Conservation (phyloP, 2,113 vertebrate species). For the Brevimyrus niger region DNA sequence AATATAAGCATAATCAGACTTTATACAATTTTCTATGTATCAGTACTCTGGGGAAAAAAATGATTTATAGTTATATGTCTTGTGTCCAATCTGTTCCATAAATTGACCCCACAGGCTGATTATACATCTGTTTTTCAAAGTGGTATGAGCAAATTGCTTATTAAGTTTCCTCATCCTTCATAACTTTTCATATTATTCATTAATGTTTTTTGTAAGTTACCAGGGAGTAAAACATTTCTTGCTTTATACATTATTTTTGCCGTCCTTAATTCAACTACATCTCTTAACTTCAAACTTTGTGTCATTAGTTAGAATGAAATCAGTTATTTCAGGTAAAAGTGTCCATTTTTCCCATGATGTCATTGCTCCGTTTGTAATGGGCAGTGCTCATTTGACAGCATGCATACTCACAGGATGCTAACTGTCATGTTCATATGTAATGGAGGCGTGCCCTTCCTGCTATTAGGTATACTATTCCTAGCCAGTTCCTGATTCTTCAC, state of each 20-base stretch:
- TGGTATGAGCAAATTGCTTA: background rate
- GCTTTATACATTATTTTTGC: background rate
- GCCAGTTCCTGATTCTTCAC: background rate
- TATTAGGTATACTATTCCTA: background rate
- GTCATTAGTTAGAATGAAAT: background rate
- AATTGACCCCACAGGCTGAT: background rate
- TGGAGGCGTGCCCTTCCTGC: constrained; percentile 16
- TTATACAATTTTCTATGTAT: background rate
- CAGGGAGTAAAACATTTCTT: background rate
- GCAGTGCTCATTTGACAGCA: constrained; percentile 28
- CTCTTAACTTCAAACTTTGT: background rate
- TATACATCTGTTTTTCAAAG: background rate
- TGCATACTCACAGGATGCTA: constrained; percentile 40
- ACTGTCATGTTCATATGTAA: background rate
- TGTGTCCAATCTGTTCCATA: background rate
- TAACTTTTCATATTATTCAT: background rate
- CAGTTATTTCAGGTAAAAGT: background rate
- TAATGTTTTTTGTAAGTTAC: background rate
- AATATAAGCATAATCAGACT: background rate
- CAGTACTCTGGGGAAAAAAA: background rate
- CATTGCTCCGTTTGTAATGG: background rate
- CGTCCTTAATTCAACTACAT: background rate
- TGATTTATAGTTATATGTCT: background rate
- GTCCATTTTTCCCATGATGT: background rate
- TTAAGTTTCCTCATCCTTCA: background rate